Evolutionary conservation across 2,888 invertebrate species (phyloP), one percentile per base, ranked within the genome.

Genomic region (Ceramica pisi): DNA sequence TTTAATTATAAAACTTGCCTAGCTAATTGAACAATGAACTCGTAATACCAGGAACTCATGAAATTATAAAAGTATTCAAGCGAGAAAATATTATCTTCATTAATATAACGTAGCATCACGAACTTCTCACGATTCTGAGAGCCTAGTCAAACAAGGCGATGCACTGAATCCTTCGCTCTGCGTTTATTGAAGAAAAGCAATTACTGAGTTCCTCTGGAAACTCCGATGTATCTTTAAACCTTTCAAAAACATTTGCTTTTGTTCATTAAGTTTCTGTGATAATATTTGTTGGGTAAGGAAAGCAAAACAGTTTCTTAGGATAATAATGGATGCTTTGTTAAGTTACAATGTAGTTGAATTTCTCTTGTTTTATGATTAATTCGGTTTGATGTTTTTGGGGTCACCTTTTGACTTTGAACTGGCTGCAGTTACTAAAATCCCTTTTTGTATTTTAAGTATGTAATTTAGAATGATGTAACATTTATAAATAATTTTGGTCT

Each of bases 181-280:
- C 59, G 66, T 72, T 81, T 72, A 80, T 67, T 78, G 53, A 77
- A 72, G 72, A 69, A 80, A 80, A 72, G 68, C 61, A 80, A 80
- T 80, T 81, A 77, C 76, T 21, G 57, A 46, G 81, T 55, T 64
- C 31, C 35, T 44, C 61, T 59, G 21, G 60, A 78, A 76, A 61
- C 41, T 57, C 44, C 60, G 19, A 77, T 57, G 62, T 77, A 67
- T 68, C 55, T 61, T 61, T 23, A 44, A 79, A 59, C 67, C 71
- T 61, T 67, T 51, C 41, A 6, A 57, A 71, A 77, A 68, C 51
- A 81, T 68, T 80, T 63, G 53, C 67, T 76, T 64, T 67, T 65
- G 64, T 66, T 76, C 71, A 65, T 76, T 66, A 62, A 38, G 35
- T 64, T 64, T 50, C 57, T 62, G 16, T 57, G 9, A 56, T 63